Base-by-base conservation (phyloP, 2,113 vertebrate genomes). In the Corvus hawaiiensis region DNA sequence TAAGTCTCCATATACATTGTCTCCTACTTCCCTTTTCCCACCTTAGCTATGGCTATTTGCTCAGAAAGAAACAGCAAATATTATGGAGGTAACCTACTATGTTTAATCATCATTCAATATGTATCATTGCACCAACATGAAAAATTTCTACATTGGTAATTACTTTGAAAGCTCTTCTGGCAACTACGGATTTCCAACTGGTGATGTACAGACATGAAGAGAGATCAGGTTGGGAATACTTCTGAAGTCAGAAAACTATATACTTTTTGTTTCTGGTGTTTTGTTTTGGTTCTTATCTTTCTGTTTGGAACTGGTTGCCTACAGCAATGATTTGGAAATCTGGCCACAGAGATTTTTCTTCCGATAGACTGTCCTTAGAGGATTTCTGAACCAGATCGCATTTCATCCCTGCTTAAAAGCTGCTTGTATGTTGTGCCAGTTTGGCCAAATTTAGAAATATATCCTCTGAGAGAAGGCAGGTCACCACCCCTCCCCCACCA, bases 401-500 rank as follows among this genome's bases (percentile, higher is more conserved):
- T 93, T 97, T 94, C 91, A 96, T 82, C 51, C 48, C 75, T 89
- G 80, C 91, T 97, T 96, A 77, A 97, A 93, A 94, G 90, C 54
- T 89, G 48, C 64, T 80, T 67, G 52, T 63, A 72, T 39, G 39
- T 39, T 56, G 20, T 23, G 63, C 39, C 11, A 11, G 11, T 39
- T 39, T 39, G 39, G 39, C 39, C 39, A 39, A 39, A 39, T 39
- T 39, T 12, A 39, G 39, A 39, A 39, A 39, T 39, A 39, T 12
- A 39, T 39, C 39, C 39, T 39, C 39, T 39, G 39, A 39, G 39
- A 39, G 39, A 39, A 39, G 39, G 39, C 39, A 39, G 37, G 37
- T 37, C 37, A 37, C 39, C 11, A 39, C 39, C 39, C 39, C 39
- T 39, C 39, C 39, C 11, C 39, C 39, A 39, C 39, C 39, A 39